Evolutionary conservation across 64 coral and sea anemone genomes (phyloP).

Genomic region (Hydrozoanthus tunicans): DNA sequence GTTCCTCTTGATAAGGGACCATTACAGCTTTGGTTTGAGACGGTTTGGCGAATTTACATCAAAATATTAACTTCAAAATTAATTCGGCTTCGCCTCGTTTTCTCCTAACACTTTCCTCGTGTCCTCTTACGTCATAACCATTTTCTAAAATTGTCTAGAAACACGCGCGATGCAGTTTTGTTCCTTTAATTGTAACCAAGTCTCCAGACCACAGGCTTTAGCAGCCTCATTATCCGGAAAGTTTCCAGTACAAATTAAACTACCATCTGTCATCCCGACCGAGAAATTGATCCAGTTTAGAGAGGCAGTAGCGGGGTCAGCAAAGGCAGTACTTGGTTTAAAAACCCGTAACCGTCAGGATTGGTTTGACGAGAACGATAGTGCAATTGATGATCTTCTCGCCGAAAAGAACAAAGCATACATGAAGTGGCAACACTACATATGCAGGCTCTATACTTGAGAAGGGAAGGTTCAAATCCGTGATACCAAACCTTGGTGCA

Average conservation of each 20-base stretch:
- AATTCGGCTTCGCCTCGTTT: too few species aligned
- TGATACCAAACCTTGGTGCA: constrained; percentile 42
- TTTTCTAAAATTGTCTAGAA: too few species aligned
- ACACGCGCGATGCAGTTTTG: too few species aligned
- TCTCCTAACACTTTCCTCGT: too few species aligned
- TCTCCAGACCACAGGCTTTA: background rate
- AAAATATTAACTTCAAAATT: too few species aligned
- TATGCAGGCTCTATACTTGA: constrained; percentile 14
- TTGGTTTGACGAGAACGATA: constrained; percentile 34
- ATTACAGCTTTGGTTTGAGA: too few species aligned
- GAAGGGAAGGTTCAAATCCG: constrained; percentile 52
- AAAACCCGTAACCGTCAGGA: background rate
- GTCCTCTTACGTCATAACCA: too few species aligned
- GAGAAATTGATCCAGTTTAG: constrained; percentile 61
- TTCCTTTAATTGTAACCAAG: too few species aligned
- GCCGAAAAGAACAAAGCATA: constrained; percentile 62
- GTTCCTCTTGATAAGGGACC: too few species aligned
- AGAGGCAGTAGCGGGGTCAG: constrained; percentile 17
- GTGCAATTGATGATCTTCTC: constrained; percentile 40
- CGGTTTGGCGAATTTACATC: too few species aligned
- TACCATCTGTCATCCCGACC: background rate
- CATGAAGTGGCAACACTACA: constrained; percentile 45
- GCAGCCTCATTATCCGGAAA: constrained; percentile 27
- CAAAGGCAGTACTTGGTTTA: constrained; percentile 27
- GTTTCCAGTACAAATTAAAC: constrained; percentile 42